phyloP scores from a whole-genome alignment of 2,888 invertebrate genomes.

The Lasioglossum villosulum region DNA sequence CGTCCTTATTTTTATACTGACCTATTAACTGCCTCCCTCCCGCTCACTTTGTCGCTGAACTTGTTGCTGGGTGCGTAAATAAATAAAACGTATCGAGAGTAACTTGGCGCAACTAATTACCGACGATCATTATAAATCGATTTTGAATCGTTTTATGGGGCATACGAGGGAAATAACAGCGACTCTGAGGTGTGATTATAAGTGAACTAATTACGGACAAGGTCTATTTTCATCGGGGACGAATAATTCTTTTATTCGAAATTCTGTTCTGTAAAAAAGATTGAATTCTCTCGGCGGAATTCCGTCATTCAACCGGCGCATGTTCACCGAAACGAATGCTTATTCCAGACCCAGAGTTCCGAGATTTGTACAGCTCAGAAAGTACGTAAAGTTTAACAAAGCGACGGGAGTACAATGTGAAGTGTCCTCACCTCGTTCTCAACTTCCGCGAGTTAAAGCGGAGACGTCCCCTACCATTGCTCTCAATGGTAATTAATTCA shows the following conservation, averaged over 20 bases:
- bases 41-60: neutral
- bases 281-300: neutral
- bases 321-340: conserved; percentile 29
- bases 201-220: neutral
- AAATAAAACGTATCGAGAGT: neutral
- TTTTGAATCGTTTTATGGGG: neutral
- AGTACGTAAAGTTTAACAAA: conserved; percentile 42
- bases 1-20: neutral
- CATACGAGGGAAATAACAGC: neutral
- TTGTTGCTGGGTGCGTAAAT: neutral
- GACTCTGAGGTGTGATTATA: neutral
- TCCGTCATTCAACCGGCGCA: neutral
- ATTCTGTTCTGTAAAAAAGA: too few species aligned
- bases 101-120: neutral
- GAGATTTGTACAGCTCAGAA: conserved; percentile 19
- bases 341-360: conserved; percentile 50
- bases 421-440: conserved; percentile 40
- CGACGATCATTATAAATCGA: neutral
- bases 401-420: conserved; percentile 35
- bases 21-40: neutral
- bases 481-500: conserved; percentile 63
- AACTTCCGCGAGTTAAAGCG: conserved; percentile 22
- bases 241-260: neutral
- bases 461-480: conserved; percentile 28
- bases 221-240: neutral